These are phyloP conservation scores for Uropetala carovei DNA, from an alignment of 2,888 invertebrate species.

Conservation along the genomic window DNA sequence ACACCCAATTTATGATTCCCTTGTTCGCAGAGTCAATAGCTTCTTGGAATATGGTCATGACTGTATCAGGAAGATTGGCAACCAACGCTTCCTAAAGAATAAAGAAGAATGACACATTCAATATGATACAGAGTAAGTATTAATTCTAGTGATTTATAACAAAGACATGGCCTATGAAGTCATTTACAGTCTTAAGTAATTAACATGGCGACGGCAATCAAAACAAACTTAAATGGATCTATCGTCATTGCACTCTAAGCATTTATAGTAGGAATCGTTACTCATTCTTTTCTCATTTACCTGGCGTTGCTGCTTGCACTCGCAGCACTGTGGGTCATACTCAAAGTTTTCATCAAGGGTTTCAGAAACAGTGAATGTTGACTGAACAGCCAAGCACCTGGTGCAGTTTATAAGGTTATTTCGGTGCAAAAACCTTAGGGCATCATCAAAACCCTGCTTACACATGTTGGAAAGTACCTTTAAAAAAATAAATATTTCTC, in stretches of 20 bases:
- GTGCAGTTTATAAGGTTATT: conserved; percentile 96
- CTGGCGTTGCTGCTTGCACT: conserved; percentile 92
- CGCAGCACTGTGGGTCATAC: conserved; percentile 90
- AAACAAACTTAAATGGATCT: no score
- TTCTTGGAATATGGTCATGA: conserved; percentile 93
- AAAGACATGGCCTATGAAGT: no score
- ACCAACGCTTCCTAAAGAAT: conserved; percentile 86
- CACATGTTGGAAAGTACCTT: conserved; percentile 91
- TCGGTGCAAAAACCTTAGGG: conserved; percentile 88
- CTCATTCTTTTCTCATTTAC: conserved; percentile 76
- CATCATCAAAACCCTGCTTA: conserved; percentile 97
- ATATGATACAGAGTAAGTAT: no score
- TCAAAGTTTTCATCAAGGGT: conserved; percentile 83
- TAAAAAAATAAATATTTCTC: conserved; percentile 66
- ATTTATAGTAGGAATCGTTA: background rate
- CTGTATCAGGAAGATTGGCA: conserved; percentile 92
- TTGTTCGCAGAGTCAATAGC: conserved; percentile 95
- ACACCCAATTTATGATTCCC: conserved; percentile 93
- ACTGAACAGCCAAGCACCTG: conserved; percentile 92
- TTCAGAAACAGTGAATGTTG: conserved; percentile 88
- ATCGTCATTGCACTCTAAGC: background rate
- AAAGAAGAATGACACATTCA: background rate
- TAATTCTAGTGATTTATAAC: no score
- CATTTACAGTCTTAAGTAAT: no score
- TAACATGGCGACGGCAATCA: no score